phyloP scores from a whole-genome alignment of 2,797 vertebrate genomes.

The Pseudotriccus pelzelni region DNA sequence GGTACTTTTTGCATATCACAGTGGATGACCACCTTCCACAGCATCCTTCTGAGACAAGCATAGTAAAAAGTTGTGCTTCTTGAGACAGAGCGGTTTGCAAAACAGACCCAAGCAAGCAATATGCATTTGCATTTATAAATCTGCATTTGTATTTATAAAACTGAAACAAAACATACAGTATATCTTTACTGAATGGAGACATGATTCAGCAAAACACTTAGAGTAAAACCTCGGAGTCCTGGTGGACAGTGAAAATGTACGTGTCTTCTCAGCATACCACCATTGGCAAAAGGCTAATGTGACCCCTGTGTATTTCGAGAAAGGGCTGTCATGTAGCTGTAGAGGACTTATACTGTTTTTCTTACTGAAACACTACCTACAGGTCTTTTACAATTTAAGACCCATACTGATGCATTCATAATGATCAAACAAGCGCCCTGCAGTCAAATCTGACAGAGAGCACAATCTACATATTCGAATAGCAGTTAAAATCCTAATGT shows the following conservation, averaged over 20 bases:
- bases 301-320: not conserved
- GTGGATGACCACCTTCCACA: not conserved
- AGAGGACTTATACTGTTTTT: not conserved
- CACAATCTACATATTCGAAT: not conserved
- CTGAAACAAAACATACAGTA: not conserved
- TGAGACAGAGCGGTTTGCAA: accelerated
- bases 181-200: not conserved
- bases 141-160: not conserved
- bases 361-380: not conserved
- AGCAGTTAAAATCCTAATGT: not conserved
- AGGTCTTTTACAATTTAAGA: not conserved
- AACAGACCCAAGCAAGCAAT: not conserved
- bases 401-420: not conserved
- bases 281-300: not conserved
- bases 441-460: not conserved
- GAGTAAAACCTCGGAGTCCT: not conserved
- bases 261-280: not conserved
- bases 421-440: not conserved
- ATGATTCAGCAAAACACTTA: not conserved
- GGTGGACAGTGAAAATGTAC: not conserved
- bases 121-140: not conserved
- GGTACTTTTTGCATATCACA: not conserved
- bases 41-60: not conserved
- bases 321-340: not conserved
- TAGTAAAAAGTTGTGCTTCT: not conserved